Evolutionary conservation across 2,797 vertebrate genomes (phyloP), one percentile per base, ranked within the genome.

Genomic region (Hapalemur alaotrensis): DNA sequence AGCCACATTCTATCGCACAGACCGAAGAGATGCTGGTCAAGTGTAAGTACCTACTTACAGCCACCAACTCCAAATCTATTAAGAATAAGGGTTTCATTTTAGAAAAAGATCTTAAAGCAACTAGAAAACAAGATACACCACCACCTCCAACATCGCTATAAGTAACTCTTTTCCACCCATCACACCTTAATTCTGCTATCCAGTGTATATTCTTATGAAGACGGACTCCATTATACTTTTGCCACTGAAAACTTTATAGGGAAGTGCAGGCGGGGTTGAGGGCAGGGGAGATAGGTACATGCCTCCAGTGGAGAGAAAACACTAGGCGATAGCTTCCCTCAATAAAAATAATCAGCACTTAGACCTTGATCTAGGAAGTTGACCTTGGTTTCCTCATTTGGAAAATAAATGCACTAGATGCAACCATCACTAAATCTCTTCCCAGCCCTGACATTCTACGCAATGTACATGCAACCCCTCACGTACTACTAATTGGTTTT

Each of bases 401-500:
- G 35, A 86, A 57, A 79, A 83, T 10, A n/a, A 67, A 46, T 0
- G 23, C 35, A 54, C 32, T 0, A 4, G 50, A 38, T 17, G 6
- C 12, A 23, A 38, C n/a, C 10, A 12, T 7, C 7, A 1, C 18
- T 2, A 80, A 79, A 12, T 22, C 54, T 25, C 28, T 46, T 46
- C 35, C 80, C 38, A 63, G 43, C 11, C 17, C 23, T 5, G 4
- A 59, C n/a, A 32, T 7, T 38, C 78, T 25, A 14, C 0, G 4
- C 17, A 13, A 57, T 2, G 8, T 2, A 2, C 25, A 11, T 0
- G 2, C 2, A 72, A 35, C 7, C 3, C 28, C 22, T 28, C 11
- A 14, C 35, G 65, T 78, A 28, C 48, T 17, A 41, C 70, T 22
- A 41, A 78, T 0, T 35, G 38, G 22, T n/a, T 82, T 35, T 75